Base-by-base conservation (phyloP, 2,888 invertebrate species). In the Diachrysia chrysitis region DNA sequence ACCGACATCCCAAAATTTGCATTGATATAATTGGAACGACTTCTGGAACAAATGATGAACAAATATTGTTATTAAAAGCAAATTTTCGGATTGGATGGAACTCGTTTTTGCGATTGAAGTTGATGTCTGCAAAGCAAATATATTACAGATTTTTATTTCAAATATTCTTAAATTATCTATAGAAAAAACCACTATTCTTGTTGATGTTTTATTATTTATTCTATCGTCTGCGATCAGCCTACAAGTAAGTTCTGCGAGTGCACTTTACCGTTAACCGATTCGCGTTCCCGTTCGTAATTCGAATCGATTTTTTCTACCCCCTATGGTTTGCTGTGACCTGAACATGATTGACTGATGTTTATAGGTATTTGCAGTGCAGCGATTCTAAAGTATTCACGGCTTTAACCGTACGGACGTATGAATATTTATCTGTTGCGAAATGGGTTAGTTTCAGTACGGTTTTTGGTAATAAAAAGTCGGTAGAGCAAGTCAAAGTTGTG, bases 231-330 rank as follows among this genome's bases (percentile, higher is more conserved):
- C 48, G 19, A 10, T 51, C 19, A 51, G 12, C 12, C 48, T 21
- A 51, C 5, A 19, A 19, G 17, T 10, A 54, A 25, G 14, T 14
- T 53, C 19, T 25, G 23, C 29, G 17, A 59, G 25, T 68, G 48
- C 53, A 60, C 63, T 63, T 63, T 61, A 72, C 59, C 55, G 58
- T 21, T 58, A 21, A 23, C 23, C 46, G 63, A 56, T 53, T 17
- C 54, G 17, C 51, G n/a, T 58, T 62, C 19, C 60, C 14, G 16
- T 35, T 21, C 35, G 42, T 48, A 54, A 19, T 59, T 53, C 25
- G 12, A 58, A 74, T 74, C 74, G 72, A 67, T 75, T 67, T 37
- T 51, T 62, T 58, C 51, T 71, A 16, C 63, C 73, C 32, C n/a
- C 25, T 23, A 37, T 25, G 32, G 46, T 32, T 56, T 10, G 21